These are phyloP conservation scores for Polietes domitor DNA, from an alignment of 2,888 invertebrate genomes.

Conservation along the genomic window DNA sequence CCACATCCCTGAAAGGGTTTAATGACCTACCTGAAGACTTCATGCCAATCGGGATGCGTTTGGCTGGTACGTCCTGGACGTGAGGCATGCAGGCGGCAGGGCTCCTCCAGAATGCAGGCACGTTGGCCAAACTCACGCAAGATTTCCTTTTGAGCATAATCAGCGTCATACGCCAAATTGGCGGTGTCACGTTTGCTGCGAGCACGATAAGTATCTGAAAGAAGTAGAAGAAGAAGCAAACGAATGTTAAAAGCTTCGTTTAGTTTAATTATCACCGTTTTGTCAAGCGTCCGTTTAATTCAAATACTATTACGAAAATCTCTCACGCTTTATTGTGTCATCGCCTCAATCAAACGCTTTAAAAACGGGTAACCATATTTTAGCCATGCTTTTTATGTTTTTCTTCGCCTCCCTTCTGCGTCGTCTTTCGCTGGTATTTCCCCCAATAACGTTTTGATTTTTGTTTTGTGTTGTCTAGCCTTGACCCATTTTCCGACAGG, in stretches of 20 bases:
- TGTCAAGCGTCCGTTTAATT: neutral
- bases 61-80: constrained; percentile 73
- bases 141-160: constrained; percentile 90
- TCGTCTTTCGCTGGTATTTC: constrained; percentile 45
- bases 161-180: constrained; percentile 83
- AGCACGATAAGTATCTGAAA: constrained; percentile 86
- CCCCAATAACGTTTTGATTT: constrained; percentile 34
- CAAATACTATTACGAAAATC: neutral
- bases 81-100: constrained; percentile 83
- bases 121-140: constrained; percentile 88
- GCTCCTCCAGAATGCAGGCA: constrained; percentile 90
- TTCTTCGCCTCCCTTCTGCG: neutral
- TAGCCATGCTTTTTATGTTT: constrained; percentile 1
- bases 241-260: constrained; percentile 1
- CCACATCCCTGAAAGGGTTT: neutral
- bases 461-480: constrained; percentile 42
- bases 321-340: constrained; percentile 39
- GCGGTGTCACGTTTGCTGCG: constrained; percentile 83
- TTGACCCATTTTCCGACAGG: constrained; percentile 58
- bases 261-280: neutral
- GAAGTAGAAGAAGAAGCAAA: constrained; percentile 38
- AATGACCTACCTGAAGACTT: constrained; percentile 87
- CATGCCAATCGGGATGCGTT: constrained; percentile 73
- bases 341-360: neutral
- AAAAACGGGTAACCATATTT: constrained; percentile 18